phyloP scores from a whole-genome alignment of 92 coral and sea anemone genomes.

The Zoanthus gigantus region DNA sequence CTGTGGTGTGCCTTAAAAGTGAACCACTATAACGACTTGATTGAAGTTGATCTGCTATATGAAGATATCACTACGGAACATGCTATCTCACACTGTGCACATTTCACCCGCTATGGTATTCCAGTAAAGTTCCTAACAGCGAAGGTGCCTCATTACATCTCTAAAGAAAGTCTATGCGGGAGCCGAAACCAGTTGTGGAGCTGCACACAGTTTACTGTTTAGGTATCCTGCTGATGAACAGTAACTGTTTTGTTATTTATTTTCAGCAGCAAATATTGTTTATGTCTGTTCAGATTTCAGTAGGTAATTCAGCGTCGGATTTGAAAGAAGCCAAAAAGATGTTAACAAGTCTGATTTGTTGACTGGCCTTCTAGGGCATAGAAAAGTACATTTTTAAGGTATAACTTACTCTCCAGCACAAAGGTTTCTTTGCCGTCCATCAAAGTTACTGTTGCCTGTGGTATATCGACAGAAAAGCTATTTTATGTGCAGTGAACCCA shows the following conservation, averaged over 20 bases:
- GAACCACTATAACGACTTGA: slow-evolving; percentile 51
- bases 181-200: no score
- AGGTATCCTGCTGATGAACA: not conserved
- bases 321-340: slow-evolving; percentile 3
- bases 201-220: no score
- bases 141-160: not conserved
- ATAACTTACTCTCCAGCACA: slow-evolving; percentile 14
- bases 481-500: slow-evolving; percentile 7
- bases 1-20: slow-evolving; percentile 21
- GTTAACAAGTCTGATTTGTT: slow-evolving; percentile 10
- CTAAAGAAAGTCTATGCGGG: no score
- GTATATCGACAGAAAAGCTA: slow-evolving; percentile 12
- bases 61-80: not conserved
- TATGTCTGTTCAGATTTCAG: not conserved
- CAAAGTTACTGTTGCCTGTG: slow-evolving; percentile 1
- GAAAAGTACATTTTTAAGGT: not conserved
- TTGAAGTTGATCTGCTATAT: slow-evolving; percentile 29
- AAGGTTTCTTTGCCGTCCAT: slow-evolving; percentile 8
- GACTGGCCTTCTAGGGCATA: slow-evolving; percentile 2
- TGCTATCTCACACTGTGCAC: slow-evolving; percentile 11
- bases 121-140: not conserved
- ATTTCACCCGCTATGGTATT: slow-evolving; percentile 26
- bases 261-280: no score
- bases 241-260: not conserved
- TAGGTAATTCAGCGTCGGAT: slow-evolving; percentile 41